Conservation (phyloP, 2,888 invertebrate genomes). For the Troilus luridus region DNA sequence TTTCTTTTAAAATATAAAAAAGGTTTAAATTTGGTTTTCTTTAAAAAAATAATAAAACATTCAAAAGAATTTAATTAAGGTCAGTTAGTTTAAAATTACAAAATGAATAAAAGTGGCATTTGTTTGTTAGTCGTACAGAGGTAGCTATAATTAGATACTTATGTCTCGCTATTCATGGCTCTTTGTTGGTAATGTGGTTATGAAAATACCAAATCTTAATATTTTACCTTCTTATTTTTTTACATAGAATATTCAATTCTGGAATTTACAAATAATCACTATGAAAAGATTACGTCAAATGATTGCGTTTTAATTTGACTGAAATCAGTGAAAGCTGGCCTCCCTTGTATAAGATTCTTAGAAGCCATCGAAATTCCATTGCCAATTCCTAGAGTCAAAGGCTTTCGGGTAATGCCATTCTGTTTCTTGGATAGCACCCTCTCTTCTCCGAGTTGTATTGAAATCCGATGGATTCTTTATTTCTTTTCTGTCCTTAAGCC, state of each 20-base stretch:
- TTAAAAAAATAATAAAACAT: too few relatives aligned
- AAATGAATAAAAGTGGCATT: too few relatives aligned
- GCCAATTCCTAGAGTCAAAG: conserved; percentile 38
- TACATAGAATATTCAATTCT: not conserved
- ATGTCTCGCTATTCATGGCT: too few relatives aligned
- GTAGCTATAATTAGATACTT: too few relatives aligned
- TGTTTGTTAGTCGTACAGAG: too few relatives aligned
- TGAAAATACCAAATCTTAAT: too few relatives aligned
- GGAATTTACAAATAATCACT: not conserved
- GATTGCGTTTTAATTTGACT: not conserved
- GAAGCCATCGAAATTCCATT: conserved; percentile 31
- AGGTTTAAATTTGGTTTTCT: too few relatives aligned
- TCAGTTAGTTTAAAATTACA: too few relatives aligned
- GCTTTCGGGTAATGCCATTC: not conserved
- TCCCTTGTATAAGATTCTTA: not conserved
- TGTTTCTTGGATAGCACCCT: not conserved
- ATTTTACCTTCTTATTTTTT: not conserved
- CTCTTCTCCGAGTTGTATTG: not conserved
- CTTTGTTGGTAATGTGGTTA: too few relatives aligned
- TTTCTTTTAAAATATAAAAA: too few relatives aligned
- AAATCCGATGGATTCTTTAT: conserved; percentile 32
- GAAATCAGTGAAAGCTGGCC: not conserved
- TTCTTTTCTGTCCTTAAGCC: not conserved
- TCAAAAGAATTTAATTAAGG: too few relatives aligned
- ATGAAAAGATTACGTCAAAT: not conserved